Percentiles rank a stretch among this genome's conserved stretches.
These are phyloP conservation scores for Anhinga rufa DNA, from an alignment of 2,113 vertebrate genomes.

Conservation along the genomic window DNA sequence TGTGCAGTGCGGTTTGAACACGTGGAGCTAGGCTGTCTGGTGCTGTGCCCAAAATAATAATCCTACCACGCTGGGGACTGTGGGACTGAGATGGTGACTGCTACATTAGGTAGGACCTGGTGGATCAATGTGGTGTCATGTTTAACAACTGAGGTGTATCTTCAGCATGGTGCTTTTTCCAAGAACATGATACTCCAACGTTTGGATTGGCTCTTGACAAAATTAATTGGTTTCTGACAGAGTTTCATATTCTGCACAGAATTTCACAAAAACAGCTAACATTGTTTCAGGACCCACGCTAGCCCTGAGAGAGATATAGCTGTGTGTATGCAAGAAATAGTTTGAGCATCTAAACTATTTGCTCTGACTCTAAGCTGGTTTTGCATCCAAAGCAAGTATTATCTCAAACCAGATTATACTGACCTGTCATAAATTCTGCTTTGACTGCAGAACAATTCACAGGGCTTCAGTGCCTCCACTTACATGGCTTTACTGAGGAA, in stretches of 20 bases:
- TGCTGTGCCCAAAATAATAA: background rate
- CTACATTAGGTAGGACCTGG: accelerated
- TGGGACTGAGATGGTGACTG: background rate
- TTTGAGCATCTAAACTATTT: background rate
- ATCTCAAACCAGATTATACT: background rate
- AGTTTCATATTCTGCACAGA: background rate
- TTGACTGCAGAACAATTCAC: background rate
- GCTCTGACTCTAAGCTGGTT: background rate
- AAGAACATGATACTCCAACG: background rate
- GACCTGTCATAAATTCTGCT: background rate
- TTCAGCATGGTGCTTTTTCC: background rate
- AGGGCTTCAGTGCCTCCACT: background rate
- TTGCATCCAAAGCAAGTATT: background rate
- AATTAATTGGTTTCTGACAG: background rate
- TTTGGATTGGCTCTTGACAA: background rate
- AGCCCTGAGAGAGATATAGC: background rate
- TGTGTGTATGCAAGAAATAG: background rate
- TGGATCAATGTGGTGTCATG: background rate
- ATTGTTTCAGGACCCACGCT: background rate
- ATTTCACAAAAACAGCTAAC: background rate
- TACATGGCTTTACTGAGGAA: background rate
- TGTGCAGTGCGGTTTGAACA: background rate
- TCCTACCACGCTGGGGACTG: background rate
- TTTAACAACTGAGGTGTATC: background rate
- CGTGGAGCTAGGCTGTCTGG: background rate